These are phyloP conservation scores for Chalcis sispes DNA, from an alignment of 2,888 invertebrate species.

Conservation along the genomic window DNA sequence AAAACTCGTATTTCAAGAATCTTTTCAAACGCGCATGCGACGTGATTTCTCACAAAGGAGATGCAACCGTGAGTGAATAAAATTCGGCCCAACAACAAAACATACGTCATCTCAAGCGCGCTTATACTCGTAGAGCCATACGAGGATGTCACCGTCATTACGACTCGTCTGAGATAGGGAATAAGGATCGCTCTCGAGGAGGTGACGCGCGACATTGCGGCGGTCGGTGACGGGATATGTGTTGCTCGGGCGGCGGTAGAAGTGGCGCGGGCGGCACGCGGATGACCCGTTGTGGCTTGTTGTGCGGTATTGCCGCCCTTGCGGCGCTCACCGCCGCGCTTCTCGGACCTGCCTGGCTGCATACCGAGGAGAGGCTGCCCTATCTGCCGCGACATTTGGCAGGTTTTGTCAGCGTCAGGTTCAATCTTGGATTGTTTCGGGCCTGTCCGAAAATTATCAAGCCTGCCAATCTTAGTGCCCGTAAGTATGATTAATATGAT, in stretches of 20 bases:
- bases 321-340: slow-evolving; percentile 72
- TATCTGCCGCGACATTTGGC: slow-evolving; percentile 66
- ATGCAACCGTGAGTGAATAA: too few relatives aligned
- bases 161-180: too few relatives aligned
- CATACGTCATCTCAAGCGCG: too few relatives aligned
- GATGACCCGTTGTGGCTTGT: slow-evolving; percentile 72
- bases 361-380: slow-evolving; percentile 71
- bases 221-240: slow-evolving; percentile 63
- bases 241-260: slow-evolving; percentile 66
- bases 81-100: too few relatives aligned
- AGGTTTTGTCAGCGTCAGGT: slow-evolving; percentile 69
- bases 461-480: slow-evolving; percentile 69
- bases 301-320: slow-evolving; percentile 73
- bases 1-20: too few relatives aligned
- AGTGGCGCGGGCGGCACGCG: slow-evolving; percentile 64
- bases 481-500: slow-evolving; percentile 68
- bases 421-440: slow-evolving; percentile 73
- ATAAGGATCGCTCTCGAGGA: not conserved
- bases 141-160: too few relatives aligned
- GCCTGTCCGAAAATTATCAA: slow-evolving; percentile 72
- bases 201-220: not conserved
- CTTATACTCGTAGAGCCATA: too few relatives aligned
- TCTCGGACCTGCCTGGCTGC: slow-evolving; percentile 74
- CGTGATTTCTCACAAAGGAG: too few relatives aligned
- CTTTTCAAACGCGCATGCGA: too few relatives aligned